A percentile compares a stretch with the other conserved stretches of the same genome.
Conservation (phyloP, 1,140 invertebrate species). For the Vanessa atalanta region DNA sequence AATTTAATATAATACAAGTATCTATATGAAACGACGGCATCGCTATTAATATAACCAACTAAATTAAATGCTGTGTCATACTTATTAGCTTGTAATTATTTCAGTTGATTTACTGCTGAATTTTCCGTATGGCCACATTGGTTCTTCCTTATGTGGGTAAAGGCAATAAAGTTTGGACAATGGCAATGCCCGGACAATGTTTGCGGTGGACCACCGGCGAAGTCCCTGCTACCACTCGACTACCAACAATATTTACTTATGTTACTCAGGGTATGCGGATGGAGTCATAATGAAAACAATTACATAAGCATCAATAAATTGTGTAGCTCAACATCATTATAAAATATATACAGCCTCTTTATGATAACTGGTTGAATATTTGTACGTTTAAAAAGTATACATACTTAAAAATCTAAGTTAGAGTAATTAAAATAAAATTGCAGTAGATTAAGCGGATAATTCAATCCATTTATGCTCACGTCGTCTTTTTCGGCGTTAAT, state of each 20-base stretch:
- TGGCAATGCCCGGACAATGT: constrained; percentile 47
- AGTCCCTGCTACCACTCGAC: constrained; percentile 41
- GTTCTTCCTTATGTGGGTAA: constrained; percentile 46
- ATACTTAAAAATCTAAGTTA: not conserved
- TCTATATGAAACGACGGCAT: no score
- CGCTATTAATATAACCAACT: no score
- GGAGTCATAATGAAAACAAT: constrained; percentile 25
- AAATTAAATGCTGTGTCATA: not conserved
- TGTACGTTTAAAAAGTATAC: no score
- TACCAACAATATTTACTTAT: constrained; percentile 51
- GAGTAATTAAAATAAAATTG: not conserved
- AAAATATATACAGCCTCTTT: no score
- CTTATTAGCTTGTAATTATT: not conserved
- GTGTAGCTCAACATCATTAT: no score
- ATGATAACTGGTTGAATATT: no score
- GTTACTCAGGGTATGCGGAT: constrained; percentile 25
- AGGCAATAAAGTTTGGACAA: constrained; percentile 71
- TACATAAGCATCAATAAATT: constrained; percentile 4
- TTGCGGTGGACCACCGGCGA: constrained; percentile 72
- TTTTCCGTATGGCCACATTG: constrained; percentile 36
- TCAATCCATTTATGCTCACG: not conserved
- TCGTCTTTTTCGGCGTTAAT: not conserved
- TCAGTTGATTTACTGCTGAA: constrained; percentile 19
- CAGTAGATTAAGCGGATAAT: not conserved
- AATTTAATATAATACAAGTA: no score